Conservation (phyloP, 1,140 invertebrate species). For the Drosophila littoralis region DNA sequence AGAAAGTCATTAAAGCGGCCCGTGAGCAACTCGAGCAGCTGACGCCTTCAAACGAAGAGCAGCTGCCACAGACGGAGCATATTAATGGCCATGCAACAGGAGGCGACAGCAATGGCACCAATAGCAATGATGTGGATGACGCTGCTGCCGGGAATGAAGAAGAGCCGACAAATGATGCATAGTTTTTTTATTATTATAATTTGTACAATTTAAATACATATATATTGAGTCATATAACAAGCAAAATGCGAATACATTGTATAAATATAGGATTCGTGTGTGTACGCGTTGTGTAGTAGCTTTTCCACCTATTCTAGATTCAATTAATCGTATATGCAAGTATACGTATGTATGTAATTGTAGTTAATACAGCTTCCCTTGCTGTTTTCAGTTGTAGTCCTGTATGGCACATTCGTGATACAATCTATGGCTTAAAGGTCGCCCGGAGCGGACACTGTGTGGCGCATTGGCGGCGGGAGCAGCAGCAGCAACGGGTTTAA, state of each 20-base stretch:
- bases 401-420: constrained; percentile 79
- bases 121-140: constrained; percentile 9
- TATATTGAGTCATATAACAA: constrained; percentile 72
- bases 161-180: constrained; percentile 15
- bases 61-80: constrained; percentile 43
- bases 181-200: constrained; percentile 44
- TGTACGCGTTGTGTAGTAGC: constrained; percentile 31
- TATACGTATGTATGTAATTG: constrained; percentile 45
- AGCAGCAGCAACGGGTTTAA: constrained; percentile 35
- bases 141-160: background rate
- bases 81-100: constrained; percentile 52
- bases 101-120: constrained; percentile 25
- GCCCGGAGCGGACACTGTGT: constrained; percentile 25
- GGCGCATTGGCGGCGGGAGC: constrained; percentile 34
- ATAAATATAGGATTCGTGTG: constrained; percentile 77
- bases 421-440: constrained; percentile 31
- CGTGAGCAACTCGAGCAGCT: constrained; percentile 46
- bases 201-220: constrained; percentile 76
- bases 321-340: constrained; percentile 7
- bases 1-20: constrained; percentile 68
- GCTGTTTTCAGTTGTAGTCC: constrained; percentile 44
- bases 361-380: constrained; percentile 62
- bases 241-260: constrained; percentile 78
- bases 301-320: constrained; percentile 24
- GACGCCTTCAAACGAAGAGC: constrained; percentile 13